Conservation (phyloP, 1,140 invertebrate species). For the Pectinophora gossypiella region DNA sequence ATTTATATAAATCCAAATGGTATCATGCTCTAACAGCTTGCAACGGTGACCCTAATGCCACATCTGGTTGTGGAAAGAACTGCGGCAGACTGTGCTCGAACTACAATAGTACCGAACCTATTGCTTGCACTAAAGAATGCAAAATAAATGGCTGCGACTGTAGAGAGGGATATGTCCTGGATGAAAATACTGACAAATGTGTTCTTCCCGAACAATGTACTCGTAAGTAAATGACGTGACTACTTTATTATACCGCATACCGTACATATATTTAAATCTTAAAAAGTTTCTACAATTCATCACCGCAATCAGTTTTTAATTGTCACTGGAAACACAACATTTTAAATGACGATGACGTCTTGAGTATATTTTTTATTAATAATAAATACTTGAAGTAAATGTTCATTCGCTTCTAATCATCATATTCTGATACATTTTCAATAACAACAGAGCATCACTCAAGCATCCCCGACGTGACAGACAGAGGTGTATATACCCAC, state of each 20-base stretch:
- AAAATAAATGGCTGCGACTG: conserved; percentile 25
- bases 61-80: conserved; percentile 17
- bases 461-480: no score
- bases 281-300: no score
- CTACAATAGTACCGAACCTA: conserved; percentile 7
- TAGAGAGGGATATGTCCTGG: conserved; percentile 12
- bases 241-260: neutral
- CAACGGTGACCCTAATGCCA: conserved; percentile 23
- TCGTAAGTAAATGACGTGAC: conserved; percentile 13
- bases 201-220: conserved; percentile 19
- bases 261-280: neutral
- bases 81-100: conserved; percentile 23
- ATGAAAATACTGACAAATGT: conserved; percentile 18
- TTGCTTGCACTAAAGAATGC: conserved; percentile 10
- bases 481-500: no score
- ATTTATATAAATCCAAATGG: neutral
- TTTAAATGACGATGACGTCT: no score
- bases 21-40: conserved; percentile 13
- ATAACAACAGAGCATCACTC: no score
- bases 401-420: neutral
- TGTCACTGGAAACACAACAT: no score
- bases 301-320: no score
- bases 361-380: no score
- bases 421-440: no score
- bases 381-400: no score